Conservation (phyloP, 1,140 invertebrate genomes). For the Drosophila tropicalis region DNA sequence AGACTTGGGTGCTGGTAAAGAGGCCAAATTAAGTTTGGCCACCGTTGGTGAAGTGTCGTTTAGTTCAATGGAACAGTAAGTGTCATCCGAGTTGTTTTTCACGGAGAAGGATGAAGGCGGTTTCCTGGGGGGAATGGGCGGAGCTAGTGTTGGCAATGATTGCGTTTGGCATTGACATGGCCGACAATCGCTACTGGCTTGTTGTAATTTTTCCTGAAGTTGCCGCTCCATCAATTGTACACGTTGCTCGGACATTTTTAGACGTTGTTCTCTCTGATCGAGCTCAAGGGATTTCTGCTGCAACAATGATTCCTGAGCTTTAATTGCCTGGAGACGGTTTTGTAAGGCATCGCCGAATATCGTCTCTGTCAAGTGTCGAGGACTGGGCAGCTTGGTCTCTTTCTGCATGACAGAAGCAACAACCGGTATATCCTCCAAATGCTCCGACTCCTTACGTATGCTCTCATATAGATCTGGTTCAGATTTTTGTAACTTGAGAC, state of each 20-base stretch:
- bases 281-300: slow-evolving; percentile 78
- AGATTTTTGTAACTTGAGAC: slow-evolving; percentile 58
- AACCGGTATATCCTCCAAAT: background rate
- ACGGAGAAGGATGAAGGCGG: slow-evolving; percentile 20
- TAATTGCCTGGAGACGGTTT: slow-evolving; percentile 67
- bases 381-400: slow-evolving; percentile 26
- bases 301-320: slow-evolving; percentile 68
- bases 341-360: slow-evolving; percentile 71
- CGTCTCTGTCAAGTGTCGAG: slow-evolving; percentile 51
- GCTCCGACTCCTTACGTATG: slow-evolving; percentile 31
- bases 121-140: slow-evolving; percentile 55
- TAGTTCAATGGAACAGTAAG: slow-evolving; percentile 79
- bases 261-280: slow-evolving; percentile 82
- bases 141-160: slow-evolving; percentile 35
- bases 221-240: slow-evolving; percentile 54
- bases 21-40: slow-evolving; percentile 74
- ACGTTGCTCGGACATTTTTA: slow-evolving; percentile 64
- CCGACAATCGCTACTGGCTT: slow-evolving; percentile 30
- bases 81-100: slow-evolving; percentile 60
- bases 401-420: background rate
- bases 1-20: slow-evolving; percentile 64
- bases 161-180: slow-evolving; percentile 13
- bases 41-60: slow-evolving; percentile 78
- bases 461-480: slow-evolving; percentile 77
- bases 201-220: slow-evolving; percentile 46